phyloP scores from a whole-genome alignment of 2,888 invertebrate species.

The Andrena minutula region DNA sequence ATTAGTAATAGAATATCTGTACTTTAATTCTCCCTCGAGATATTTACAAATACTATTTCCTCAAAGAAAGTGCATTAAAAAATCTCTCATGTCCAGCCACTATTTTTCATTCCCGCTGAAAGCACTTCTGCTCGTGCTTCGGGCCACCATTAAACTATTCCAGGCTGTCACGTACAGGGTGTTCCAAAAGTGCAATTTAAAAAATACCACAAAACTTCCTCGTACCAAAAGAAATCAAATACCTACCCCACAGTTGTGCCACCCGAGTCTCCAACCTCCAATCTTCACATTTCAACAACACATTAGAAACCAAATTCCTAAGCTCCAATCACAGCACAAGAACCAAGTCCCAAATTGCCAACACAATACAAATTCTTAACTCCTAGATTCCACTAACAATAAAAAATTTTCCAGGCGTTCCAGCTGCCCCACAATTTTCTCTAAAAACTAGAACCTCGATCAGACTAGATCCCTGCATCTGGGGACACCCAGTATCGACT shows the following conservation, averaged over 20 bases:
- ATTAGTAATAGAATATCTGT: no score
- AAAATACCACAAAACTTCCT: not conserved
- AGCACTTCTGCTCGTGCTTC: not conserved
- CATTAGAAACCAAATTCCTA: no score
- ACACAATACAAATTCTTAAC: not conserved
- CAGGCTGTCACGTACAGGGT: not conserved
- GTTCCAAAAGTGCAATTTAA: not conserved
- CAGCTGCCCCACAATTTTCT: not conserved
- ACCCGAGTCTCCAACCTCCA: not conserved
- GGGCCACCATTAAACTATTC: not conserved
- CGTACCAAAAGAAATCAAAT: not conserved
- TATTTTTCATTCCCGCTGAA: constrained; percentile 2
- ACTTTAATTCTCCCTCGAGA: not conserved
- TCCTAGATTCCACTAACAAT: not conserved
- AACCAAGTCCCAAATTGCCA: not conserved
- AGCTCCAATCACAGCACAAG: not conserved
- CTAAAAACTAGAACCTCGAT: not conserved
- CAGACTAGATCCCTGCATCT: not conserved
- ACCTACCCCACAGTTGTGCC: not conserved
- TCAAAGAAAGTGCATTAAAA: not conserved
- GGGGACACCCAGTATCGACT: constrained; percentile 37
- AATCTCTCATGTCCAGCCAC: not conserved
- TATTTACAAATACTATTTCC: not conserved
- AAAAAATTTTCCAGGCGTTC: not conserved
- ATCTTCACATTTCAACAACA: no score